Evolutionary conservation across 2,888 invertebrate species (phyloP), one percentile per base, ranked within the genome.

Genomic region (Phyto melanocephala): DNA sequence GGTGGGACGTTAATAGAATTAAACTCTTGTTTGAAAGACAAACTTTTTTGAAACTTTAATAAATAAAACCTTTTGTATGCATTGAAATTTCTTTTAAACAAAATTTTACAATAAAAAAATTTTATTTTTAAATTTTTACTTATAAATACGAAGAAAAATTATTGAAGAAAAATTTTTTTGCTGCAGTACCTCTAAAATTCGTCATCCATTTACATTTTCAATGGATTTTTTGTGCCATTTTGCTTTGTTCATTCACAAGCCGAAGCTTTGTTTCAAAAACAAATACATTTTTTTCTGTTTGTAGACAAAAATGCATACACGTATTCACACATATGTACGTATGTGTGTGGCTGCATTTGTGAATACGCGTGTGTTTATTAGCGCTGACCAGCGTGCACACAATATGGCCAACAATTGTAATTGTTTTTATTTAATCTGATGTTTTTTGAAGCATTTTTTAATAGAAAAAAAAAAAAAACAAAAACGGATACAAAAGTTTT

Each of bases 361-460:
- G n/a, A n/a, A n/a, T 13, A 24, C 10, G 22, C 20, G 11, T 54
- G 45, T 82, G 81, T 82, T 79, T 83, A 78, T 86, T 85, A 84
- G 85, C 80, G 87, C 84, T 81, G 82, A 75, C 82, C 80, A 77
- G 81, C 72, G 65, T 80, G 85, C 85, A 86, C 86, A 84, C 86
- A 86, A 84, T 85, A 85, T 86, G 85, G 83, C 84, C 86, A 86
- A 83, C 85, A 85, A 84, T 74, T 86, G 77, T 74, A 81, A 74
- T 84, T 83, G 81, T 84, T 81, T 67, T 77, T 85, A 54, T 84
- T 72, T 74, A 60, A 50, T 65, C 40, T 33, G 54, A 50, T 56
- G 28, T 76, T 70, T 76, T 82, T 80, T 84, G 10, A 3, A 28
- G 70, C 33, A 47, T 71, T 63, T 71, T 20, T 45, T 22, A 17